A percentile compares a stretch with the other conserved stretches of the same genome.
These are phyloP conservation scores for Siniperca obscura DNA, from an alignment of 2,797 vertebrate genomes.

Conservation along the genomic window DNA sequence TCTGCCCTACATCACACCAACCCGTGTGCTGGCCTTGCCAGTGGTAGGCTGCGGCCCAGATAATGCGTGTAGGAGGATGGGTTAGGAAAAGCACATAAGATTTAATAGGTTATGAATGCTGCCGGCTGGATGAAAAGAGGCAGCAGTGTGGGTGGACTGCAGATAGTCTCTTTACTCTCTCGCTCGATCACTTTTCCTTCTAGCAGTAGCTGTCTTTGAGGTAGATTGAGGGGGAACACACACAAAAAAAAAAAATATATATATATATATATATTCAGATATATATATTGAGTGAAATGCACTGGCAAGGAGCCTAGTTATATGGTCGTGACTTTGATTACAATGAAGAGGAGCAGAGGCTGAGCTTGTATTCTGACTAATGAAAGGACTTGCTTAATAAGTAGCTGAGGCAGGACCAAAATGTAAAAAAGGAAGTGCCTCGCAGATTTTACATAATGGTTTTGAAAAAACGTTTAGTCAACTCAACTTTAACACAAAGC, in stretches of 20 bases:
- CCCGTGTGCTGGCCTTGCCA: constrained; percentile 47
- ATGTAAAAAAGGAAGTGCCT: constrained; percentile 27
- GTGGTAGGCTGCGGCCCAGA: constrained; percentile 61
- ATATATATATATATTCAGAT: constrained; percentile 34
- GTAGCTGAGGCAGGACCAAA: constrained; percentile 51
- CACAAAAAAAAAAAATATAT: constrained; percentile 42
- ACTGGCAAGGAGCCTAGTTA: constrained; percentile 67
- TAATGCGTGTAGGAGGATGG: constrained; percentile 76
- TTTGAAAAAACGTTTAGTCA: background rate
- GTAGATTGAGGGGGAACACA: constrained; percentile 62
- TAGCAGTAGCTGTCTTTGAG: constrained; percentile 74
- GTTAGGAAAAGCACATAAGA: constrained; percentile 71
- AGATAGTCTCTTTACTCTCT: constrained; percentile 68
- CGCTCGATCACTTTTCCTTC: constrained; percentile 56
- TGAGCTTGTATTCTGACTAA: constrained; percentile 60
- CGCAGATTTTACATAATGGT: constrained; percentile 1
- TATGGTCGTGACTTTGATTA: constrained; percentile 74
- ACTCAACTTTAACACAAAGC: background rate
- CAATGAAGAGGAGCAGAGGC: constrained; percentile 58
- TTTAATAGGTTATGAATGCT: constrained; percentile 80
- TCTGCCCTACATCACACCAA: constrained; percentile 43
- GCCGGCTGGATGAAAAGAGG: constrained; percentile 71
- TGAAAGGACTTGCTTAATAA: constrained; percentile 61
- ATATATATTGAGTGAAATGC: constrained; percentile 48
- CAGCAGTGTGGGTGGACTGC: constrained; percentile 81